Percentiles rank a stretch among this genome's conserved stretches.
Evolutionary conservation across 1,140 invertebrate species (phyloP).

Genomic region (Uloborus diversus): DNA sequence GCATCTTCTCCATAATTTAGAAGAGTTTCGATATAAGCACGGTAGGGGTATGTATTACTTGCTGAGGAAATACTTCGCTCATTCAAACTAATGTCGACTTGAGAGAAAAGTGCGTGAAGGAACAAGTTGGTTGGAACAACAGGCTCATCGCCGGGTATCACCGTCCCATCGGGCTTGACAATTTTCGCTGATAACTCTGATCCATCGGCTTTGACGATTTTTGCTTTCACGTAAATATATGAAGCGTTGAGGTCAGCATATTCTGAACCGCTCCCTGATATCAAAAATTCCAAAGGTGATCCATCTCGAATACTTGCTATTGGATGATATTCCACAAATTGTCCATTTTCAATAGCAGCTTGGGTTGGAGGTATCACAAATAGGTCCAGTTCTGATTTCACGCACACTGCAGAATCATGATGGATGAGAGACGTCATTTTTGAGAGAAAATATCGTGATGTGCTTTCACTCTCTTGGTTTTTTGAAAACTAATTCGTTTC

Average conservation of each 20-base stretch:
- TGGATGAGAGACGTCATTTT: background rate
- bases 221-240: slow-evolving; percentile 3
- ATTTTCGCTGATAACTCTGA: too few relatives aligned
- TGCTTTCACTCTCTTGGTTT: slow-evolving; percentile 1
- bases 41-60: background rate
- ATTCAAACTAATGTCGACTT: background rate
- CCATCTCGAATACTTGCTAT: background rate
- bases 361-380: background rate
- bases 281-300: background rate
- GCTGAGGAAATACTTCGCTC: background rate
- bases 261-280: background rate
- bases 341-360: background rate
- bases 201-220: background rate
- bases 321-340: slow-evolving; percentile 4
- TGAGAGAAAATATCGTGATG: background rate
- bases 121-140: background rate
- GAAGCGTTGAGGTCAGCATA: background rate
- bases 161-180: background rate
- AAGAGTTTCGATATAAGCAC: slow-evolving; percentile 1
- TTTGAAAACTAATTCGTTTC: background rate
- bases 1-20: slow-evolving; percentile 13
- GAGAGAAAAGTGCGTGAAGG: background rate
- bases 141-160: background rate
- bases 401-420: background rate
- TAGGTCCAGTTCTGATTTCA: background rate